Base-by-base conservation (phyloP, 2,113 vertebrate genomes). In the Gallinago undulata region DNA sequence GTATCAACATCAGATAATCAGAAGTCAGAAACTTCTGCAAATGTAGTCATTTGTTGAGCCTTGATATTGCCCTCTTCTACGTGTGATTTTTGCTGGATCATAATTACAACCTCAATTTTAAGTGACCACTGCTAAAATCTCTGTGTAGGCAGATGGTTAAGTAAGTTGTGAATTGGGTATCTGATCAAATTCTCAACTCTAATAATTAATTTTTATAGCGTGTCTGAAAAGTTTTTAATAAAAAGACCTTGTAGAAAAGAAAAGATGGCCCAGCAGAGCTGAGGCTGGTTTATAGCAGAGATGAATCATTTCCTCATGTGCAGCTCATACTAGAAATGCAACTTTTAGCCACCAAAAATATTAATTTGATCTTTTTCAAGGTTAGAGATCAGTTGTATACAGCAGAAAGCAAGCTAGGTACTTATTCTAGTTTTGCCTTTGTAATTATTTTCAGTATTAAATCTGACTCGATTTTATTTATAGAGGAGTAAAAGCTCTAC, bases 111-210 rank as follows among this genome's bases (percentile, higher is more conserved):
- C 12, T 67, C n/a, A 41, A 4, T 50, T 83, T 79, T 18, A 76
- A 72, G 19, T 64, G 57, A 21, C 15, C 11, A 10, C 16, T 80
- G 33, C 33, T 80, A 63, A 93, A 81, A 43, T 11, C 17, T 60
- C 1, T 48, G 9, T 55, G 18, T 51, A 35, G 35, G 41, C 33
- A 81, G 41, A 28, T 6, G 25, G 5, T 56, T 56, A 24, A 28
- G 27, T 19, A 9, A 62, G 3, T 39, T 0, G 0, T 59, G 23
- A 57, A 6, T 70, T 12, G 48, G 8, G 3, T 66, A 19, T 53
- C n/a, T 50, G 48, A 47, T 43, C 39, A 33, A 53, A 68, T 73
- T 82, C 47, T 62, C 18, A 78, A 35, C 22, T 82, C 13, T 19
- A 47, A 47, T 30, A 41, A 43, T 24, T 59, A 13, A 43, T 55